Conservation (phyloP, 23 tunicate genomes). For the Phallusia fumigata region DNA sequence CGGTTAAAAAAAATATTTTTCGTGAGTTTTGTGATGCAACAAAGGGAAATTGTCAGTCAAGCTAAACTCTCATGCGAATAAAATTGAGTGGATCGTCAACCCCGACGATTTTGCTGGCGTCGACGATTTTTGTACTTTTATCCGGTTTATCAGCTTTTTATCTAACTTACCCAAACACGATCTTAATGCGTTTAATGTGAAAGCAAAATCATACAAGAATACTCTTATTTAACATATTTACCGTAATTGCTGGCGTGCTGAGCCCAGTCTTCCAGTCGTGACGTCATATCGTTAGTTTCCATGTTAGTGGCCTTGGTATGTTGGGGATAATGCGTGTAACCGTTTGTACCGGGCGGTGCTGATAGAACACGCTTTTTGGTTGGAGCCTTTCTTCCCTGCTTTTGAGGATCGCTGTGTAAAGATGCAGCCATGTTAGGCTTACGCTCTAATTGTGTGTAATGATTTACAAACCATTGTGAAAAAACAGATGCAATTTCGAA, state of each 20-base stretch:
- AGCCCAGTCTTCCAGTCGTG: slow-evolving; percentile 65
- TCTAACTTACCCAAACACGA: too few relatives aligned
- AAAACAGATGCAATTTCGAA: too few relatives aligned
- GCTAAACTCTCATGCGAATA: too few relatives aligned
- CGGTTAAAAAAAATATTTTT: background rate
- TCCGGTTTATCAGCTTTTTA: too few relatives aligned
- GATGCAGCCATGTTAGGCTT: too few relatives aligned
- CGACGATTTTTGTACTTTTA: too few relatives aligned
- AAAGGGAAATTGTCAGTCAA: background rate
- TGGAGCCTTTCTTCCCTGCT: background rate
- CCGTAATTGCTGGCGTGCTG: slow-evolving; percentile 73
- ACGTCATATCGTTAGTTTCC: slow-evolving; percentile 42
- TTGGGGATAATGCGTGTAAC: slow-evolving; percentile 73
- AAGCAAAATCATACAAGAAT: background rate
- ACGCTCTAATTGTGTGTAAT: too few relatives aligned
- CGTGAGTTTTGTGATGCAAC: background rate
- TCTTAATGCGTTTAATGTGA: too few relatives aligned
- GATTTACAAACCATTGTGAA: too few relatives aligned
- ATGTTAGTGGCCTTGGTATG: slow-evolving; percentile 9
- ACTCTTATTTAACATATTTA: slow-evolving; percentile 8
- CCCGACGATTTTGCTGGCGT: too few relatives aligned
- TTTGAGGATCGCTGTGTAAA: slow-evolving; percentile 1
- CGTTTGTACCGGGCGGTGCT: slow-evolving; percentile 79
- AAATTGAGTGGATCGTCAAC: too few relatives aligned
- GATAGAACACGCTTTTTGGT: slow-evolving; percentile 39